A percentile compares a stretch with the other conserved stretches of the same genome.
Conservation (phyloP, 53 echinoderm and acorn worm genomes). For the Crossaster papposus region DNA sequence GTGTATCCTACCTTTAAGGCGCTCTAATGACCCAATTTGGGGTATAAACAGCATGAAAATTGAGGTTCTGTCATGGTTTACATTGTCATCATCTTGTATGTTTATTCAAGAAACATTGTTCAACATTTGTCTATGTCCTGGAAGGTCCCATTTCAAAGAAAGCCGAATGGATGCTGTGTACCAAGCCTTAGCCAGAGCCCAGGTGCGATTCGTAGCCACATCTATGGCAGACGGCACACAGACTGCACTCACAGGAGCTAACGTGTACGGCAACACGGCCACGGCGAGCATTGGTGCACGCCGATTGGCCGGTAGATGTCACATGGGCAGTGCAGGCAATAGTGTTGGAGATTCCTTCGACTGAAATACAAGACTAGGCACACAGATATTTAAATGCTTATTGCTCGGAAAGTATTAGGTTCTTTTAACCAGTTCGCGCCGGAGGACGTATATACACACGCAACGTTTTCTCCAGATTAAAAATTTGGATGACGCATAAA, state of each 20-base stretch:
- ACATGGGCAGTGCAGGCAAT: conserved; percentile 45
- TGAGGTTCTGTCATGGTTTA: too few relatives aligned
- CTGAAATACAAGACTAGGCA: background rate
- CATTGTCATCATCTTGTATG: too few relatives aligned
- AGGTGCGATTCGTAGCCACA: conserved; percentile 55
- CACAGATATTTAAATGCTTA: too few relatives aligned
- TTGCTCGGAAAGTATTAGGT: too few relatives aligned
- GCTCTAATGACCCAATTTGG: too few relatives aligned
- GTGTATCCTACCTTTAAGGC: too few relatives aligned
- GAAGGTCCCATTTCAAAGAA: conserved; percentile 37
- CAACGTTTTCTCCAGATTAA: too few relatives aligned
- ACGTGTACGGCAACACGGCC: background rate
- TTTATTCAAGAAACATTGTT: background rate
- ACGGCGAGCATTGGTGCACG: conserved; percentile 15
- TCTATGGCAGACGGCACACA: conserved; percentile 54
- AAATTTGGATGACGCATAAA: too few relatives aligned
- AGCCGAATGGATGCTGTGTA: conserved; percentile 49
- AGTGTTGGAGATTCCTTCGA: conserved; percentile 35
- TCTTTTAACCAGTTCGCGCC: too few relatives aligned
- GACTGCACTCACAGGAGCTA: conserved; percentile 13
- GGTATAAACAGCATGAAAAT: too few relatives aligned
- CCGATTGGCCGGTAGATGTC: conserved; percentile 17
- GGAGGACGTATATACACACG: too few relatives aligned
- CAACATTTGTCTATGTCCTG: background rate
- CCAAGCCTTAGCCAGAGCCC: conserved; percentile 62